Percentiles rank a stretch among this genome's conserved stretches.
Conservation (phyloP, 2,113 vertebrate species). For the Helogale parvula region DNA sequence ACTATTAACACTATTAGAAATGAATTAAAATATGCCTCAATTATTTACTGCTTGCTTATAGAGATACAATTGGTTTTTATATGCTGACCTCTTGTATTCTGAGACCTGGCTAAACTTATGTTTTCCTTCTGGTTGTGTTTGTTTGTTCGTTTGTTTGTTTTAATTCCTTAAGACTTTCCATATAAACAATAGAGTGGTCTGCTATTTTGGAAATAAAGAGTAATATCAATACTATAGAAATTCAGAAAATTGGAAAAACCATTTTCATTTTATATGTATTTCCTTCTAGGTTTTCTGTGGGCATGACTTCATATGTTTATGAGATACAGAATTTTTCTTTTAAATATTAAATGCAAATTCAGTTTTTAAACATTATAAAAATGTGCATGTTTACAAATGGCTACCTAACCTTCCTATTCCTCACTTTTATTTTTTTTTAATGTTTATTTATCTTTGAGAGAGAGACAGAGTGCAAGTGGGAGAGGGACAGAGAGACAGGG, state of each 20-base stretch:
- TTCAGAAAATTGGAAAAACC: background rate
- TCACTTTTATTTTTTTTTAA: background rate
- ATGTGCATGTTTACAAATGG: background rate
- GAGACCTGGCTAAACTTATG: background rate
- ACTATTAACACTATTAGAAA: background rate
- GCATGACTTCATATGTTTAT: background rate
- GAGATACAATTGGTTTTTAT: background rate
- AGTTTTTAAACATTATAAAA: background rate
- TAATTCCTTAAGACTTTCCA: background rate
- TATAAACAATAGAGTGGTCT: background rate
- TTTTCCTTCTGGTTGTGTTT: background rate
- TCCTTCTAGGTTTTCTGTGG: background rate
- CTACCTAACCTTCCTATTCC: background rate
- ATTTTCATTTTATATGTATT: background rate
- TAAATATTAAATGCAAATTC: background rate
- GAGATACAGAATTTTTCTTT: background rate
- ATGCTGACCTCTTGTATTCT: background rate
- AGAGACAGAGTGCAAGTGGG: no score
- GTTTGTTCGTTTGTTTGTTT: background rate
- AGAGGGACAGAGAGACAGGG: no score
- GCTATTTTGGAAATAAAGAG: constrained; percentile 37
- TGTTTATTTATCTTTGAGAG: no score
- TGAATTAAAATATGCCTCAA: background rate
- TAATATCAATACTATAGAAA: background rate
- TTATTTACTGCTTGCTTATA: background rate